Percentiles rank a stretch among this genome's conserved stretches.
Conservation (phyloP, 2,113 vertebrate species). For the Anarhynchus alexandrinus region DNA sequence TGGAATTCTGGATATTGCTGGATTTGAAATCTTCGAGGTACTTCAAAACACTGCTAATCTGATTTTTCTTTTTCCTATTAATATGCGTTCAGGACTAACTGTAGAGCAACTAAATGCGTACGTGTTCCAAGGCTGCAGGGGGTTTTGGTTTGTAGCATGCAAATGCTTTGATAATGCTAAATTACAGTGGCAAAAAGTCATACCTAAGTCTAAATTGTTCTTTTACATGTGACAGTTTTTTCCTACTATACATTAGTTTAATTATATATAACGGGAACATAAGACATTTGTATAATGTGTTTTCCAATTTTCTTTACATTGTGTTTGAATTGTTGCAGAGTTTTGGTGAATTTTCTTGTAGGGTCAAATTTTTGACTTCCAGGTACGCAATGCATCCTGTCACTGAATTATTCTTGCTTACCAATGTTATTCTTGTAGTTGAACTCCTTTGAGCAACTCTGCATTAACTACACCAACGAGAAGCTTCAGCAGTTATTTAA, state of each 20-base stretch:
- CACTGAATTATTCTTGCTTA: background rate
- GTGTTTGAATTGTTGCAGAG: background rate
- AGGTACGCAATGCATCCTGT: background rate
- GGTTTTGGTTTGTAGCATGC: background rate
- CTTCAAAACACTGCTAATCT: background rate
- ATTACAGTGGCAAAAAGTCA: background rate
- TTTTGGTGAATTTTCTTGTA: background rate
- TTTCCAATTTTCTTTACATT: rapidly evolving
- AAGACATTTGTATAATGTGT: background rate
- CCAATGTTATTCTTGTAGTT: slow-evolving; percentile 71
- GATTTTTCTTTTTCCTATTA: background rate
- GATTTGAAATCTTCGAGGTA: slow-evolving; percentile 99
- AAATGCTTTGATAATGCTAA: background rate
- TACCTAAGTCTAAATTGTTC: background rate
- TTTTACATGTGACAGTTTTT: background rate
- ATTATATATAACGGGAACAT: background rate
- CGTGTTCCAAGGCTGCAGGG: rapidly evolving
- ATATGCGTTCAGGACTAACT: background rate
- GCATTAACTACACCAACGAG: slow-evolving; percentile 99
- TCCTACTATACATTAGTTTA: background rate
- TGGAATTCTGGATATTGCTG: slow-evolving; percentile 96
- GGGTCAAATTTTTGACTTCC: background rate
- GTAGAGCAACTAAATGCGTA: rapidly evolving
- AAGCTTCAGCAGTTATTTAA: slow-evolving; percentile 99
- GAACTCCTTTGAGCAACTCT: slow-evolving; percentile 98